These are phyloP conservation scores for Phoenicopterus ruber DNA, from an alignment of 2,113 vertebrate species.

Conservation along the genomic window DNA sequence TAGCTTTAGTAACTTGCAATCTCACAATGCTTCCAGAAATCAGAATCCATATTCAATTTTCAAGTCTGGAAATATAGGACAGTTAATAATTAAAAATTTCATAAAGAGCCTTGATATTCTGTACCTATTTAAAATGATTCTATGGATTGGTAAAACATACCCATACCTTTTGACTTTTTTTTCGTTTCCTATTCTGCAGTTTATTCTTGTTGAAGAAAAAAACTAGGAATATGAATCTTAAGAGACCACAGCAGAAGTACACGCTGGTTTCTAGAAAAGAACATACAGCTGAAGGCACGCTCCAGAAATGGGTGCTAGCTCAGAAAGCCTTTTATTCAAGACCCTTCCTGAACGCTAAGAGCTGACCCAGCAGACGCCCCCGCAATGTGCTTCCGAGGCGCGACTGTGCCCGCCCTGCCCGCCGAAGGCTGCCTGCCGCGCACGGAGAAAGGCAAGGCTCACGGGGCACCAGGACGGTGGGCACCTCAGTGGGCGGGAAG, in stretches of 20 bases:
- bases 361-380: not conserved
- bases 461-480: not conserved
- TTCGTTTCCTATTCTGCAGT: not conserved
- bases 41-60: not conserved
- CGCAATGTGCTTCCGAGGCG: accelerated
- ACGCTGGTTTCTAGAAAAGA: not conserved
- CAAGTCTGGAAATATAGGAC: not conserved
- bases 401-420: not conserved
- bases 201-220: not conserved
- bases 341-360: not conserved
- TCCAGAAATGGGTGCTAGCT: not conserved
- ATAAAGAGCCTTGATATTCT: not conserved
- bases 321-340: not conserved
- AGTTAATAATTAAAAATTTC: not conserved
- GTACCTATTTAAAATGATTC: not conserved
- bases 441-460: not conserved
- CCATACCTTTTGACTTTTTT: not conserved
- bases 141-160: not conserved
- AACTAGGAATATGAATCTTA: not conserved
- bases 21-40: not conserved
- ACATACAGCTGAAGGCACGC: not conserved
- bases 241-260: not conserved
- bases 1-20: not conserved
- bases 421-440: not conserved
- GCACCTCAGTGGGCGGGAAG: not conserved